Percentiles rank a stretch among this genome's conserved stretches.
These are phyloP conservation scores for Drosophila demipolita DNA, from an alignment of 2,888 invertebrate genomes.

Conservation along the genomic window DNA sequence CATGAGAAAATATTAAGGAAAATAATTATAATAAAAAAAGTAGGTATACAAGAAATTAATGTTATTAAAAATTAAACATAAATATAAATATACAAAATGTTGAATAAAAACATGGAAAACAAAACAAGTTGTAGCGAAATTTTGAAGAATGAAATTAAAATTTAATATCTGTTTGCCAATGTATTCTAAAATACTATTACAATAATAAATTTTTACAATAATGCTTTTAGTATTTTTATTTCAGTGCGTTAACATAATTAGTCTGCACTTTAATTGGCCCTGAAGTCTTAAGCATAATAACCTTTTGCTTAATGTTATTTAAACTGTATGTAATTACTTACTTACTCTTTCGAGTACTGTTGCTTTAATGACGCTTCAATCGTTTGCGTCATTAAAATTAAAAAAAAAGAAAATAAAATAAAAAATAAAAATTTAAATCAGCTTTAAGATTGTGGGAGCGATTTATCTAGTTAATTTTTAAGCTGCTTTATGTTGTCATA, in stretches of 20 bases:
- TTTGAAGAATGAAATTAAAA: background rate
- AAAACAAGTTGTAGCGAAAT: background rate
- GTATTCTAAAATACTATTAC: background rate
- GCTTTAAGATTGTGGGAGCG: background rate
- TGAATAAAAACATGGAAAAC: background rate
- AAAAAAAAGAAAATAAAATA: background rate
- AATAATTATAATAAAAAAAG: background rate
- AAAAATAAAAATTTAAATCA: background rate
- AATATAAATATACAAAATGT: background rate
- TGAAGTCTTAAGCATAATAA: background rate
- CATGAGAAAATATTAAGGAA: background rate
- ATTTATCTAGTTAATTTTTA: slow-evolving; percentile 6
- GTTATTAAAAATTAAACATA: background rate
- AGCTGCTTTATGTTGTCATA: slow-evolving; percentile 13
- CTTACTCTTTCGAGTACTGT: slow-evolving; percentile 18
- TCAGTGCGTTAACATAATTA: slow-evolving; percentile 1
- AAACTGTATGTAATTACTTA: slow-evolving; percentile 36
- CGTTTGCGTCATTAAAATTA: slow-evolving; percentile 19
- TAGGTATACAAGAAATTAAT: background rate
- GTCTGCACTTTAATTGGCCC: background rate
- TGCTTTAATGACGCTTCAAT: slow-evolving; percentile 38
- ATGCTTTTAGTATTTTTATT: background rate
- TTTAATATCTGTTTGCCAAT: background rate
- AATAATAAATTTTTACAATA: background rate
- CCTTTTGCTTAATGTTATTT: slow-evolving; percentile 9